phyloP scores from a whole-genome alignment of 2,888 invertebrate genomes.

The Sphaeridia pumilis region DNA sequence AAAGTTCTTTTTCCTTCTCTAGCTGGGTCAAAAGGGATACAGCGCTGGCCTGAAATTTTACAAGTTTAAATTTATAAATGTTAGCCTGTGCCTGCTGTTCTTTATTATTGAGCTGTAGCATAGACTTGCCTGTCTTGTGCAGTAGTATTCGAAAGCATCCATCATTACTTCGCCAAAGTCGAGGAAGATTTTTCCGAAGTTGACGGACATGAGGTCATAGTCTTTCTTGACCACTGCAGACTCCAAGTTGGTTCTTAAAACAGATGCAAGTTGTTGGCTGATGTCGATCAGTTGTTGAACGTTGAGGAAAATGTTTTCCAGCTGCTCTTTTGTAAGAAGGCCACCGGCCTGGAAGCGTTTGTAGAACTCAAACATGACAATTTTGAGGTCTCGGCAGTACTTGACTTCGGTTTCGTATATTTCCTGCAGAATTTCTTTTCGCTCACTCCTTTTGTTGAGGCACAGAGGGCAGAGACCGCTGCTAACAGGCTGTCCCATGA shows the following conservation, averaged over 20 bases:
- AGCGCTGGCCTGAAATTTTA: conserved; percentile 66
- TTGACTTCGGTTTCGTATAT: conserved; percentile 93
- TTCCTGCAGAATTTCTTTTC: conserved; percentile 88
- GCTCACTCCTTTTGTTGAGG: conserved; percentile 70
- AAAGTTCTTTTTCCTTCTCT: conserved; percentile 86
- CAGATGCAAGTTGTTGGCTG: conserved; percentile 53
- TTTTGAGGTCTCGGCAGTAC: conserved; percentile 82
- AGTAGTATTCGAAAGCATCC: conserved; percentile 88
- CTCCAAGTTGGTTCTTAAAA: conserved; percentile 73
- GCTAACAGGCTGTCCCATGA: neutral
- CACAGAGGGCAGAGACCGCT: conserved; percentile 61
- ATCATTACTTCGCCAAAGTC: conserved; percentile 79
- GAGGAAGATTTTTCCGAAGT: conserved; percentile 78
- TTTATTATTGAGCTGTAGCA: too few species aligned
- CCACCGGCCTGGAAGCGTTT: conserved; percentile 88
- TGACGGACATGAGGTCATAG: conserved; percentile 70
- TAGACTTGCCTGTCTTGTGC: conserved; percentile 67
- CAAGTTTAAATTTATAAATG: too few species aligned
- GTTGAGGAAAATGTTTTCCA: conserved; percentile 84
- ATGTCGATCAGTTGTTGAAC: conserved; percentile 83
- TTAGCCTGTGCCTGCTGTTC: too few species aligned
- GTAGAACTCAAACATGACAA: conserved; percentile 84
- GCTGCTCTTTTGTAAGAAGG: conserved; percentile 75
- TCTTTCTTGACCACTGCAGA: conserved; percentile 53
- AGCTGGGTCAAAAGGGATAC: conserved; percentile 75